Evolutionary conservation across 2,797 vertebrate genomes (phyloP).

Genomic region (Manis crassicaudata): DNA sequence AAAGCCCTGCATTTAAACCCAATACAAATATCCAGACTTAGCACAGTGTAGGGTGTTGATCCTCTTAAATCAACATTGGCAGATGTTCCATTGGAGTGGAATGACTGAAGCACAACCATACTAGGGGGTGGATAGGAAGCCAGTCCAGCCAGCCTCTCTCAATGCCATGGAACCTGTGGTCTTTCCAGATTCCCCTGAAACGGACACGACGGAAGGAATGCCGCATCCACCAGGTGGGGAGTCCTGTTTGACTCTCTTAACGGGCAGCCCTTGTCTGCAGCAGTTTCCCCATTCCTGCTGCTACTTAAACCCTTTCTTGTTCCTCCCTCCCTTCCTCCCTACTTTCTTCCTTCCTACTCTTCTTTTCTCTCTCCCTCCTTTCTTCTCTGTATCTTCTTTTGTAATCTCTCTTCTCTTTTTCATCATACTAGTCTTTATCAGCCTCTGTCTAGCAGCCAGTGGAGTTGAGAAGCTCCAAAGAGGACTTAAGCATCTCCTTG

Average conservation of each 20-base stretch:
- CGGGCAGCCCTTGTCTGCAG: neutral
- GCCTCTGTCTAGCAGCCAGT: conserved; percentile 24
- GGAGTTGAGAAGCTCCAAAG: neutral
- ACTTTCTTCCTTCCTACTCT: neutral
- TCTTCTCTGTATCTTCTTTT: neutral
- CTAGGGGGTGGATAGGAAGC: neutral
- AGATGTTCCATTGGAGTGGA: neutral
- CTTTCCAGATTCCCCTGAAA: neutral
- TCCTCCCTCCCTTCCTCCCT: neutral
- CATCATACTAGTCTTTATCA: neutral
- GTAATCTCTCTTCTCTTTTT: neutral
- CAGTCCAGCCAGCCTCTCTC: neutral
- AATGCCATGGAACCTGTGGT: neutral
- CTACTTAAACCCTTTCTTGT: neutral
- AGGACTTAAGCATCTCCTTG: neutral
- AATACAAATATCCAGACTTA: neutral
- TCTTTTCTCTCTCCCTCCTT: too few species aligned
- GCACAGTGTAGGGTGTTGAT: neutral
- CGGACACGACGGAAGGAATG: neutral
- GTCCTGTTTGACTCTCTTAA: neutral
- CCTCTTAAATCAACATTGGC: neutral
- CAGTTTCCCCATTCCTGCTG: neutral
- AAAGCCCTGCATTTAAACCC: neutral
- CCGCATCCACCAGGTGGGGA: neutral
- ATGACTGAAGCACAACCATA: neutral